Percentiles rank a stretch among this genome's conserved stretches.
These are phyloP conservation scores for Cerceris ruficornis DNA, from an alignment of 2,888 invertebrate species.

Conservation along the genomic window DNA sequence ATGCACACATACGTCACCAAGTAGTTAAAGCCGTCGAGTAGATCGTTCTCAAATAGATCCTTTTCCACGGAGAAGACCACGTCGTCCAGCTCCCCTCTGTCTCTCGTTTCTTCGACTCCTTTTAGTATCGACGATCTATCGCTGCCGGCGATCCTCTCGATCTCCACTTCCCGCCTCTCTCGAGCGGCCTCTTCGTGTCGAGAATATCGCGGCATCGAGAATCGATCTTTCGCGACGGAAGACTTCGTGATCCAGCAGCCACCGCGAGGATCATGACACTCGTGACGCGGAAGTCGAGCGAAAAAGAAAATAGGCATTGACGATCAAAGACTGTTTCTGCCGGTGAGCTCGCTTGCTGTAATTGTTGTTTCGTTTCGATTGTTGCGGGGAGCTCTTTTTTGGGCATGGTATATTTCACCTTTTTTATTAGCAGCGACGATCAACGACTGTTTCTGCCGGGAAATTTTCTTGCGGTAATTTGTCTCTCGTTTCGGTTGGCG, in stretches of 20 bases:
- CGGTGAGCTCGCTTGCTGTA: conserved; percentile 17
- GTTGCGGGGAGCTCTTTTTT: no score
- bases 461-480: no score
- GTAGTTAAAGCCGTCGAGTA: no score
- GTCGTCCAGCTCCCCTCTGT: background rate
- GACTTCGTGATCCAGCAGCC: conserved; percentile 64
- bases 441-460: no score
- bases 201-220: conserved; percentile 15
- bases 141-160: conserved; percentile 13
- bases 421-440: no score
- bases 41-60: no score
- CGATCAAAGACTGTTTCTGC: conserved; percentile 30
- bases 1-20: no score
- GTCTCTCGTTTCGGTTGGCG: no score
- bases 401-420: no score
- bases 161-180: conserved; percentile 1
- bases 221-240: conserved; percentile 40
- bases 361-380: conserved; percentile 3
- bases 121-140: conserved; percentile 13
- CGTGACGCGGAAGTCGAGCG: conserved; percentile 68
- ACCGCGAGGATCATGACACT: conserved; percentile 61
- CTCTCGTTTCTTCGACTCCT: background rate
- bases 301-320: conserved; percentile 20
- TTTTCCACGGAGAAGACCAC: background rate
- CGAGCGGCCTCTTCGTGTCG: conserved; percentile 10